These are phyloP conservation scores for Sphaeridia pumilis DNA, from an alignment of 2,888 invertebrate species.

Conservation along the genomic window DNA sequence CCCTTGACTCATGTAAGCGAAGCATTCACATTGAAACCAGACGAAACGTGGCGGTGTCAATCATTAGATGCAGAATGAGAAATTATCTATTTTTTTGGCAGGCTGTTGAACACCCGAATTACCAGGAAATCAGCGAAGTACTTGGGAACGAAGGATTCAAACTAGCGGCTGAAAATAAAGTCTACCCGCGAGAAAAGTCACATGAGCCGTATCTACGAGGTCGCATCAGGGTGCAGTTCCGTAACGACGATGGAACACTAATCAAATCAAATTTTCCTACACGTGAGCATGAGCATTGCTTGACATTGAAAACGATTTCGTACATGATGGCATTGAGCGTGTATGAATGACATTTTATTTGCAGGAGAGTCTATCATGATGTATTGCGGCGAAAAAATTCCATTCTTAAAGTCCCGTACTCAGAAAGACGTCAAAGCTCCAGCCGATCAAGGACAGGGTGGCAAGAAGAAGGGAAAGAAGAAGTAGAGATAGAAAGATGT, in stretches of 20 bases:
- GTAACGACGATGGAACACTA: conserved; percentile 73
- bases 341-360: background rate
- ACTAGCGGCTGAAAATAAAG: conserved; percentile 82
- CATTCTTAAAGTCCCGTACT: conserved; percentile 74
- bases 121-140: conserved; percentile 89
- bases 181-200: conserved; percentile 80
- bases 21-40: background rate
- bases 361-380: conserved; percentile 61
- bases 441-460: conserved; percentile 29
- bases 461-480: conserved; percentile 36
- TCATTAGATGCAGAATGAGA: background rate
- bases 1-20: conserved; percentile 57
- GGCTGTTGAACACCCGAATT: conserved; percentile 91
- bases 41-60: background rate
- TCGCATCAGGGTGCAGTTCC: conserved; percentile 81
- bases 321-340: background rate
- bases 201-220: conserved; percentile 77
- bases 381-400: conserved; percentile 72
- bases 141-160: conserved; percentile 67
- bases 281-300: conserved; percentile 41
- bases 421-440: conserved; percentile 42
- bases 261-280: conserved; percentile 58
- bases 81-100: conserved; percentile 28
- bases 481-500: conserved; percentile 41
- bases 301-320: background rate